A percentile compares a stretch with the other conserved stretches of the same genome.
Evolutionary conservation across 2,888 invertebrate genomes (phyloP).

Genomic region (Andrena hattorfiana): DNA sequence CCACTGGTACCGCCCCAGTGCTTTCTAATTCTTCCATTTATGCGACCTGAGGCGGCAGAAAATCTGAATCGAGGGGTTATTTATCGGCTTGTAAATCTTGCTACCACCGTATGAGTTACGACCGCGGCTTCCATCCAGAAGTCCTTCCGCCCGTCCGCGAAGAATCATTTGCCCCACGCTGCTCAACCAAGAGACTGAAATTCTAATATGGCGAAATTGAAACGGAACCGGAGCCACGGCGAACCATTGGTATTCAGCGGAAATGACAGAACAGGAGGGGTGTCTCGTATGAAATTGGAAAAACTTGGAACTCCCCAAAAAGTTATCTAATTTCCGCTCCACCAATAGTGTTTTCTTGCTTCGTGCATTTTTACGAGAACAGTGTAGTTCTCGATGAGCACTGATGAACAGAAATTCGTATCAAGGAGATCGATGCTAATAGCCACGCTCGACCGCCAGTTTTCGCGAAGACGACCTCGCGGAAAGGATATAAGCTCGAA

Average conservation of each 20-base stretch:
- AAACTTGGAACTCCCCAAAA: slow-evolving; percentile 18
- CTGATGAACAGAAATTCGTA: not conserved
- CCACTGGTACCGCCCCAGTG: not conserved
- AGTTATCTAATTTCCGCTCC: slow-evolving; percentile 25
- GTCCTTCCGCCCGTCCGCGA: not conserved
- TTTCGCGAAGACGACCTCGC: not conserved
- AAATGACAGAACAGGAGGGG: not conserved
- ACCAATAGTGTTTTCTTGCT: not conserved
- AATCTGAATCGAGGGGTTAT: slow-evolving; percentile 10
- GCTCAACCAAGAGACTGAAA: not conserved
- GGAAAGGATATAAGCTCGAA: not conserved
- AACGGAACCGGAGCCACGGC: not conserved
- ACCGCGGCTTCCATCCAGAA: not conserved
- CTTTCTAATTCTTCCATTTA: slow-evolving; percentile 31
- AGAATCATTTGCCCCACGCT: not conserved
- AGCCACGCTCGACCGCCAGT: not conserved
- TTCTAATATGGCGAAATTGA: not conserved
- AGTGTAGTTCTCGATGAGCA: no score
- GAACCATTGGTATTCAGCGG: not conserved
- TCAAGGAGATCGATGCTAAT: not conserved
- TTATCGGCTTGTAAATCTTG: slow-evolving; percentile 38
- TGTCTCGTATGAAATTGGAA: slow-evolving; percentile 2
- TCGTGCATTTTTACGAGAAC: not conserved
- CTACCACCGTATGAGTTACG: slow-evolving; percentile 2
- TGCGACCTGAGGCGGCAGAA: slow-evolving; percentile 23